These are phyloP conservation scores for Hippoglossus hippoglossus DNA, from an alignment of 2,797 vertebrate species.

Conservation along the genomic window DNA sequence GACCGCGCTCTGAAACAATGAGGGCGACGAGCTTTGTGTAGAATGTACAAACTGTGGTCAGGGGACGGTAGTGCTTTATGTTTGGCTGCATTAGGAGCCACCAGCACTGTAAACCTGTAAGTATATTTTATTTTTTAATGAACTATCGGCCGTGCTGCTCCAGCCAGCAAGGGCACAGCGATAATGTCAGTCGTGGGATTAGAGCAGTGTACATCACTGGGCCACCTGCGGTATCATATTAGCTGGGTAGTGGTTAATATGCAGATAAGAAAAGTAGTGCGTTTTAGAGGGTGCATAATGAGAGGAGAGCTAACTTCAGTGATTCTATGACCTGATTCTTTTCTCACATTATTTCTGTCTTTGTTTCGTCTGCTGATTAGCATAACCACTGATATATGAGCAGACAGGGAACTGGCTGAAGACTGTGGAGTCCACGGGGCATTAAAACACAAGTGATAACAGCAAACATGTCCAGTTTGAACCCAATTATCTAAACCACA, in stretches of 20 bases:
- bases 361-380: not conserved
- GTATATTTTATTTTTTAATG: slow-evolving; percentile 42
- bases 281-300: not conserved
- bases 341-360: not conserved
- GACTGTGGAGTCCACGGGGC: not conserved
- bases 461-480: slow-evolving; percentile 11
- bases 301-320: not conserved
- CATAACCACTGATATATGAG: slow-evolving; percentile 3
- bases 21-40: slow-evolving; percentile 28
- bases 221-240: slow-evolving; percentile 26
- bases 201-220: slow-evolving; percentile 22
- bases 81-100: slow-evolving; percentile 8
- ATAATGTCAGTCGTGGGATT: slow-evolving; percentile 47
- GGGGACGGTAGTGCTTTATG: slow-evolving; percentile 8
- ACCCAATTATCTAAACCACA: slow-evolving; percentile 19
- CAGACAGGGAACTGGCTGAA: not conserved
- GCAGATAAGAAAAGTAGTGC: not conserved
- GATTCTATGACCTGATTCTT: not conserved
- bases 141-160: slow-evolving; percentile 15
- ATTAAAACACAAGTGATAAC: not conserved
- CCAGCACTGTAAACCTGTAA: slow-evolving; percentile 16
- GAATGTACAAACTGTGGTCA: slow-evolving; percentile 14
- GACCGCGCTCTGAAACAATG: slow-evolving; percentile 47
- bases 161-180: slow-evolving; percentile 16
- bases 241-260: slow-evolving; percentile 6